Evolutionary conservation across 2,113 vertebrate genomes (phyloP).

Genomic region (Syrmaticus mikado): DNA sequence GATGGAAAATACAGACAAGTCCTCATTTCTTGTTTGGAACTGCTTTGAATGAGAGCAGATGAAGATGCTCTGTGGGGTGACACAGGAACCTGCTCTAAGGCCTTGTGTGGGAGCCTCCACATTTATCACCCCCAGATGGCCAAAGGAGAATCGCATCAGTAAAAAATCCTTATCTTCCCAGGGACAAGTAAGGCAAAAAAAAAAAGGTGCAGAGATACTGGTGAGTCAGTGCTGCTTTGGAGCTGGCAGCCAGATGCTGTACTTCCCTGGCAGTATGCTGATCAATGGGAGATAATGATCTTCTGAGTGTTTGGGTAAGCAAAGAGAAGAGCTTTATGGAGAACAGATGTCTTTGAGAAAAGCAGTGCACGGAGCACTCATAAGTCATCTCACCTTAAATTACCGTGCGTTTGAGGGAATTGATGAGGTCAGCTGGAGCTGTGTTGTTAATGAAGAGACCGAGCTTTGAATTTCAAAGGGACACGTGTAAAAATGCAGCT

Average conservation of each 20-base stretch:
- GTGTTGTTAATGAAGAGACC: background rate
- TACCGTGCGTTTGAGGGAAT: background rate
- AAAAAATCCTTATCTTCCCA: background rate
- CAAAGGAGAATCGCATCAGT: background rate
- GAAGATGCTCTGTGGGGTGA: background rate
- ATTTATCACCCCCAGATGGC: rapidly evolving
- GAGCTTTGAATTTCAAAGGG: background rate
- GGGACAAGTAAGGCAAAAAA: background rate
- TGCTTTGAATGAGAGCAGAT: background rate
- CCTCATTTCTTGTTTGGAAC: background rate
- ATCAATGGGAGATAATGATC: background rate
- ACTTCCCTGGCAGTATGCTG: background rate
- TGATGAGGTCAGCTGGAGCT: background rate
- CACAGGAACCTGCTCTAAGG: background rate
- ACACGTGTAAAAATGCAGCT: rapidly evolving
- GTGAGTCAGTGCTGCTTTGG: background rate
- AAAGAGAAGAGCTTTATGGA: background rate
- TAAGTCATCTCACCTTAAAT: background rate
- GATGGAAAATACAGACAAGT: no score
- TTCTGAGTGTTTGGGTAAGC: background rate
- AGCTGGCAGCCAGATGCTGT: background rate
- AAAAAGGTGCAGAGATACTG: background rate
- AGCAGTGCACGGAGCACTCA: background rate
- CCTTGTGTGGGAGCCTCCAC: rapidly evolving
- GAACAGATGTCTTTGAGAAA: background rate